Conservation (phyloP, 2,113 vertebrate species). For the Hucho hucho region DNA sequence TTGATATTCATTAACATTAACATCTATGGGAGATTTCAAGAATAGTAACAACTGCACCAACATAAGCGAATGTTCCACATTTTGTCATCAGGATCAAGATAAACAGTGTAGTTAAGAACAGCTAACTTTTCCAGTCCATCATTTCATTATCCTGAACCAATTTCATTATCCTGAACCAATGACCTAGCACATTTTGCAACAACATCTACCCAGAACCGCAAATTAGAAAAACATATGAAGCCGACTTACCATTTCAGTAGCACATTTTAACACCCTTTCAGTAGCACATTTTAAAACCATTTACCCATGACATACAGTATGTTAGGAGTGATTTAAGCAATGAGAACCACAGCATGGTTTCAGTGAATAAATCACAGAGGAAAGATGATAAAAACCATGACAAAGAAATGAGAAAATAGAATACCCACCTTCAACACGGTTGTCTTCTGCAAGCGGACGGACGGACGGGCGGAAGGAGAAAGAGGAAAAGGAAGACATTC, state of each 20-base stretch:
- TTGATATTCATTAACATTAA: too few species aligned
- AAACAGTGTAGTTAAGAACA: too few species aligned
- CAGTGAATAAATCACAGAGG: not conserved
- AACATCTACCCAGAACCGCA: not conserved
- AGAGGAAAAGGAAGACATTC: conserved; percentile 94
- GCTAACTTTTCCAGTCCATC: too few species aligned
- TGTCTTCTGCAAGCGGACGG: conserved; percentile 91
- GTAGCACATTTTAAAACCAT: not conserved
- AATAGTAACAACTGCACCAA: too few species aligned
- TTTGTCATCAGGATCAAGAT: too few species aligned
- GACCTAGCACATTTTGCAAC: not conserved
- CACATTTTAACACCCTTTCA: not conserved
- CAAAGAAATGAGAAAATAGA: conserved; percentile 69
- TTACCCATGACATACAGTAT: not conserved
- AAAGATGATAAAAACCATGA: conserved; percentile 17
- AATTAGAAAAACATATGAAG: not conserved
- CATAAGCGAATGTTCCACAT: too few species aligned
- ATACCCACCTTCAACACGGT: conserved; percentile 96
- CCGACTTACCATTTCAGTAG: conserved; percentile 54
- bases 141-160: too few species aligned
- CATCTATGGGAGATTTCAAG: too few species aligned
- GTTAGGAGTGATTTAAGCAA: not conserved
- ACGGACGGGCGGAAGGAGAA: conserved; percentile 90
- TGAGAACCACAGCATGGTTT: not conserved
- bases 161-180: not conserved